Evolutionary conservation across 2,888 invertebrate genomes (phyloP).

Genomic region (Melitaea athalia): DNA sequence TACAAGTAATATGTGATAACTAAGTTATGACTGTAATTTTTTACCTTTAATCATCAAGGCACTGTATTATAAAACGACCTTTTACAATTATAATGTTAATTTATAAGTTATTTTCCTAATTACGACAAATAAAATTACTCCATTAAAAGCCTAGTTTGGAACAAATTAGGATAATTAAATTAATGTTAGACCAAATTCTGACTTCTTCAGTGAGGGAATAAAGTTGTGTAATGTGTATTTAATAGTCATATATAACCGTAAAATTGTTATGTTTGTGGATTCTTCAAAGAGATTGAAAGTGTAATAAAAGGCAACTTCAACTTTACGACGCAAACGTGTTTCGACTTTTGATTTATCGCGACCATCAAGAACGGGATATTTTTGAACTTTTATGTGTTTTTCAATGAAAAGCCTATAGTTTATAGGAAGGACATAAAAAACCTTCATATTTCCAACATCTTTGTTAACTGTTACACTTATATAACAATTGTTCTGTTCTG

Average conservation of each 20-base stretch:
- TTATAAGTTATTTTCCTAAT: too few relatives aligned
- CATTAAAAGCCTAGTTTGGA: neutral
- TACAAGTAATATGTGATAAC: too few relatives aligned
- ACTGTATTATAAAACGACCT: too few relatives aligned
- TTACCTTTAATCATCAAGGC: too few relatives aligned
- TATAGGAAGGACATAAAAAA: neutral
- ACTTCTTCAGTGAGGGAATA: neutral
- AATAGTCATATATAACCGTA: slow-evolving; percentile 1
- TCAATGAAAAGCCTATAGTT: slow-evolving; percentile 13
- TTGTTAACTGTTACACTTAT: neutral
- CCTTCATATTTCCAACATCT: neutral
- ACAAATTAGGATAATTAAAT: neutral
- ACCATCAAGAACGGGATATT: slow-evolving; percentile 11
- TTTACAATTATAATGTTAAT: too few relatives aligned
- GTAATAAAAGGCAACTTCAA: slow-evolving; percentile 25
- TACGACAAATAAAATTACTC: too few relatives aligned
- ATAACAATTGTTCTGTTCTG: too few relatives aligned
- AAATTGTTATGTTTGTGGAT: slow-evolving; percentile 6
- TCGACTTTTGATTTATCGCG: slow-evolving; percentile 15
- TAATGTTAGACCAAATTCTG: neutral
- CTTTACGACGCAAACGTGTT: slow-evolving; percentile 17
- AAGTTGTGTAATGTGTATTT: neutral
- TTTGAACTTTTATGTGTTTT: slow-evolving; percentile 9
- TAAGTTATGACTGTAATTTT: too few relatives aligned
- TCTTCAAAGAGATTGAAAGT: slow-evolving; percentile 28